Conservation (phyloP, 2,113 vertebrate genomes). For the Microcebus tavaratra region DNA sequence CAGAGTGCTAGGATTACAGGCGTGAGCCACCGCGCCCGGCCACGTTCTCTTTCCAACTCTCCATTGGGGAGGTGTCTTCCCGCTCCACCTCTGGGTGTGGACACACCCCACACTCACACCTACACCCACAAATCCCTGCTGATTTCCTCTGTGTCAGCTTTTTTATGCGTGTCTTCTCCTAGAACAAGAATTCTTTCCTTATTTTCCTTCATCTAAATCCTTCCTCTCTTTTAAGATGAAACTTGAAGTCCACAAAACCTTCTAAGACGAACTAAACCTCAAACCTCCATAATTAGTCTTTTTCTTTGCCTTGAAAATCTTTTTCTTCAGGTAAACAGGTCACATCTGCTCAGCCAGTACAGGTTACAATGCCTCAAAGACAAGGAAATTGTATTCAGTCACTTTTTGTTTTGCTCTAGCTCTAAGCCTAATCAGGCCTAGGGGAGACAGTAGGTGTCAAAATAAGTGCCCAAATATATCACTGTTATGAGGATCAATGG, state of each 20-base stretch:
- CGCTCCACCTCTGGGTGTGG: background rate
- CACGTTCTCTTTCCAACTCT: background rate
- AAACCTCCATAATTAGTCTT: background rate
- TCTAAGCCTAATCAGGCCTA: background rate
- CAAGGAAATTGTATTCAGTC: background rate
- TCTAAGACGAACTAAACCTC: background rate
- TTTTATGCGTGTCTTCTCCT: background rate
- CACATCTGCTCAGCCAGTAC: background rate
- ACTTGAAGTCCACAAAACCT: background rate
- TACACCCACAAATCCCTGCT: background rate
- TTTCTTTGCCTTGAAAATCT: constrained; percentile 15
- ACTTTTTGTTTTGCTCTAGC: background rate
- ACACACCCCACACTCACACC: background rate
- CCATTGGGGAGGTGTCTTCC: background rate
- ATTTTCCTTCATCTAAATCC: background rate
- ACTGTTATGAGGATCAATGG: background rate
- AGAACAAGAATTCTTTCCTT: background rate
- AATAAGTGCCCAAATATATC: background rate
- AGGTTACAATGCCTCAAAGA: background rate
- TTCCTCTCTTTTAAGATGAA: background rate
- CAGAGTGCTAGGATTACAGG: no score
- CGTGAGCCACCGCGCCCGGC: no score
- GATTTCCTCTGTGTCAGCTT: background rate
- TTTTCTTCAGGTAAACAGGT: background rate
- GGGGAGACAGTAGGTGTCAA: background rate